Percentiles rank a stretch among this genome's conserved stretches.
Evolutionary conservation across 2,113 vertebrate species (phyloP).

Genomic region (Hylia prasina): DNA sequence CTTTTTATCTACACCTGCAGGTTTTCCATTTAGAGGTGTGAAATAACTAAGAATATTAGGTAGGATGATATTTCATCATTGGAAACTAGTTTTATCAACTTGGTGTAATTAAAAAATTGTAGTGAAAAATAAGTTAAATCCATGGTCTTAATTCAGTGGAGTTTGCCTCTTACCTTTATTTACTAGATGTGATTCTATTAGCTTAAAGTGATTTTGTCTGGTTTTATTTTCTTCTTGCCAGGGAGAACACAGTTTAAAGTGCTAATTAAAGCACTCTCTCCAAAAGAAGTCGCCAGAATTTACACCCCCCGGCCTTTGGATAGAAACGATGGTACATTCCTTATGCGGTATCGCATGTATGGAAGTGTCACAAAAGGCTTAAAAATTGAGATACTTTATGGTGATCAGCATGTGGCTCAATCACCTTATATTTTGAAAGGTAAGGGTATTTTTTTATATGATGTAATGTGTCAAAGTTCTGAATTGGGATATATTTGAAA

Average conservation of each 20-base stretch:
- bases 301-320: conserved; percentile 83
- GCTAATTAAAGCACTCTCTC: conserved; percentile 77
- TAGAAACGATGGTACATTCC: conserved; percentile 87
- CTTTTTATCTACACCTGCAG: neutral
- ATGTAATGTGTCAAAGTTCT: neutral
- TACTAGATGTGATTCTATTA: neutral
- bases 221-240: conserved; percentile 50
- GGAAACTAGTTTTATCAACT: neutral
- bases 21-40: neutral
- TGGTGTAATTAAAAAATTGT: neutral
- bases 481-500: neutral
- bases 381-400: conserved; percentile 80
- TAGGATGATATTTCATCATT: neutral
- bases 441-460: neutral
- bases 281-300: conserved; percentile 79
- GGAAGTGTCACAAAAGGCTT: conserved; percentile 76
- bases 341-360: conserved; percentile 87
- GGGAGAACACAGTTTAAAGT: conserved; percentile 83
- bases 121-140: neutral
- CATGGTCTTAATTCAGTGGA: neutral
- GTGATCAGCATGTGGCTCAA: conserved; percentile 76
- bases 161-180: neutral
- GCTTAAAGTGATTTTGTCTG: neutral
- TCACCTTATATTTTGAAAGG: conserved; percentile 88
- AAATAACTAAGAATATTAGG: neutral